Percentiles rank a stretch among this genome's conserved stretches.
phyloP scores from a whole-genome alignment of 2,797 vertebrate species.

The Buphagus erythrorhynchus region DNA sequence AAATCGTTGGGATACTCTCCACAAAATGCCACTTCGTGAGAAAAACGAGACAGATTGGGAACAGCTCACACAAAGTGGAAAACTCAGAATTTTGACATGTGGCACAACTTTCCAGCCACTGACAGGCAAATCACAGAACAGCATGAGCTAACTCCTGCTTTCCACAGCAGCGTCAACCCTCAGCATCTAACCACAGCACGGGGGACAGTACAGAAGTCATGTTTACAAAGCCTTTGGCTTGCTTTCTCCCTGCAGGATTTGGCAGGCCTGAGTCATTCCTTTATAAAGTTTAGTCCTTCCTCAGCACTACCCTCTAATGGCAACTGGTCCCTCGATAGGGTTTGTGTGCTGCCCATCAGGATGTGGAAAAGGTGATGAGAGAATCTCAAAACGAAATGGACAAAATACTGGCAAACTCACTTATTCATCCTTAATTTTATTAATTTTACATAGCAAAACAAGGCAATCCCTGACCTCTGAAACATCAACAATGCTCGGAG shows the following conservation, averaged over 20 bases:
- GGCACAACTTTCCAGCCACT: neutral
- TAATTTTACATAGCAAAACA: neutral
- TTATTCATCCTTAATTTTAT: neutral
- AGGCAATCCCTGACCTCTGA: neutral
- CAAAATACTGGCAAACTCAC: neutral
- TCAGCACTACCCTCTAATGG: neutral
- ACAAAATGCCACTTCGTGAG: neutral
- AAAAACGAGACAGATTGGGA: neutral
- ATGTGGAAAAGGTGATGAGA: neutral
- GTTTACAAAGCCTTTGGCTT: fast-evolving
- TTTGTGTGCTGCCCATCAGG: neutral
- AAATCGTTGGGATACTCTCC: neutral
- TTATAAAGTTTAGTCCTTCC: neutral
- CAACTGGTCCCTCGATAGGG: fast-evolving
- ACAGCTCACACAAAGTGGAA: neutral
- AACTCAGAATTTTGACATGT: fast-evolving
- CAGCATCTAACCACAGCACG: fast-evolving
- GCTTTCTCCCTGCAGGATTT: neutral
- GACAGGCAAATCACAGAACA: neutral
- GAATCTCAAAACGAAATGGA: neutral
- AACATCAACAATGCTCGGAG: neutral
- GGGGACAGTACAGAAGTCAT: neutral
- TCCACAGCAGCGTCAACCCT: fast-evolving
- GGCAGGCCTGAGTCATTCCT: neutral
- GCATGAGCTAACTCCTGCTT: fast-evolving